These are phyloP conservation scores for Paramuricea clavata DNA, from an alignment of 92 coral and sea anemone genomes.

Conservation along the genomic window DNA sequence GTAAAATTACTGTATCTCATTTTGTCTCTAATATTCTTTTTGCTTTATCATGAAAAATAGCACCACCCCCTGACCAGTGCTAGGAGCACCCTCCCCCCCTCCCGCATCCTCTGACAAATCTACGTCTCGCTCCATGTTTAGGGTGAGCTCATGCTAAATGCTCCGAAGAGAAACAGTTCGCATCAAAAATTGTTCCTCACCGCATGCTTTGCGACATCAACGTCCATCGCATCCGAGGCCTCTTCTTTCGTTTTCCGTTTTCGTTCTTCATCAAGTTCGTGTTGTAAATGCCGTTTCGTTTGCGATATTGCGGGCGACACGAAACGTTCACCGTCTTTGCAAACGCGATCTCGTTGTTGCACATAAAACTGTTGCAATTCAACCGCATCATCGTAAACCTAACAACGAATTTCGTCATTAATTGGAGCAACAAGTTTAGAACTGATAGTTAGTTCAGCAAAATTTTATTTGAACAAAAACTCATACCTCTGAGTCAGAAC, in stretches of 20 bases:
- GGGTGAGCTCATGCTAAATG: too few relatives aligned
- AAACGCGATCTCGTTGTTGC: slow-evolving; percentile 87
- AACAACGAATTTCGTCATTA: not conserved
- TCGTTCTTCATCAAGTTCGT: slow-evolving; percentile 92
- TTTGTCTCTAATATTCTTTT: too few relatives aligned
- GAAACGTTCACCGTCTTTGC: slow-evolving; percentile 98
- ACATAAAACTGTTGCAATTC: slow-evolving; percentile 86
- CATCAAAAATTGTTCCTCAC: slow-evolving; percentile 18
- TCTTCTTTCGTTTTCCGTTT: slow-evolving; percentile 86
- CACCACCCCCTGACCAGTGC: too few relatives aligned
- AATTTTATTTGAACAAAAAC: not conserved
- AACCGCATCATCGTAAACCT: slow-evolving; percentile 95
- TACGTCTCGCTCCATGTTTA: too few relatives aligned
- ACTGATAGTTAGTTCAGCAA: not conserved
- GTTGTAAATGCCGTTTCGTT: slow-evolving; percentile 82
- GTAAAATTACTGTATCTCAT: too few relatives aligned
- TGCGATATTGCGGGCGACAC: slow-evolving; percentile 95
- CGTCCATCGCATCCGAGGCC: slow-evolving; percentile 69
- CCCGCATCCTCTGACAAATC: too few relatives aligned
- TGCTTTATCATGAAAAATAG: too few relatives aligned
- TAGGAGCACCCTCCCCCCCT: too few relatives aligned
- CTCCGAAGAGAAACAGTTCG: not conserved
- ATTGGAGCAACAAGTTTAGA: not conserved
- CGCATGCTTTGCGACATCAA: slow-evolving; percentile 62
- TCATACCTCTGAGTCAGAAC: slow-evolving; percentile 91